Evolutionary conservation across 35 echinoderm and acorn worm genomes (phyloP), one percentile per base, ranked within the genome.

Genomic region (Nesometra sesokonis): DNA sequence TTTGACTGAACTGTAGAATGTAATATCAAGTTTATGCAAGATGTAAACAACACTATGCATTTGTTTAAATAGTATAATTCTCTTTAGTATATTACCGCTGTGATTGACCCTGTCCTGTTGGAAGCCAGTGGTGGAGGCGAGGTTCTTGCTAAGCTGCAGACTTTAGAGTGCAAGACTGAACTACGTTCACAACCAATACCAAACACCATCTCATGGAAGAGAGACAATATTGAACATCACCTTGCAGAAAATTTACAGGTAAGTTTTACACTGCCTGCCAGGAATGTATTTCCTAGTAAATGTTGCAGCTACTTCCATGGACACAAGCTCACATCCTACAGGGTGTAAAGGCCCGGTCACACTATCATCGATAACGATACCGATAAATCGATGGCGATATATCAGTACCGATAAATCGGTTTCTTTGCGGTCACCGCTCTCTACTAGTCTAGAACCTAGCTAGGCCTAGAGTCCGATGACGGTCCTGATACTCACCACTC

Each of bases 181-280:
- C 85, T 99, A 29, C 77, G 82, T 15, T 17, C 82, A 35, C 96
- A 99, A 57, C 30, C 84, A 43, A 86, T 94, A 38, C 86, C 90
- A 35, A 82, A 87, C 39, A 82, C 83, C 35, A 86, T 99, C 32
- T 90, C 85, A 23, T 99, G 96, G 96, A 84, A 46, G 57, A 89
- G 96, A 77, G 77, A 91, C 15, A 84, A 77, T 34, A 81, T 81
- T 39, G 84, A 94, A 7, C 46, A 57, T 0, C 89, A 99, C 30
- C 79, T 93, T 13, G 94, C 90, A 19, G 82, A 94, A 27, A 90
- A 99, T 85, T 87, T 93, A 35, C 76, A 94, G 92, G 96, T 97
- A 88, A 78, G n/a, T n/a, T n/a, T n/a, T n/a, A n/a, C n/a, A n/a
- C n/a, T n/a, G n/a, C n/a, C n/a, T n/a, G n/a, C n/a, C n/a, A n/a